phyloP scores from a whole-genome alignment of 2,888 invertebrate species.

The Nasonia oneida region DNA sequence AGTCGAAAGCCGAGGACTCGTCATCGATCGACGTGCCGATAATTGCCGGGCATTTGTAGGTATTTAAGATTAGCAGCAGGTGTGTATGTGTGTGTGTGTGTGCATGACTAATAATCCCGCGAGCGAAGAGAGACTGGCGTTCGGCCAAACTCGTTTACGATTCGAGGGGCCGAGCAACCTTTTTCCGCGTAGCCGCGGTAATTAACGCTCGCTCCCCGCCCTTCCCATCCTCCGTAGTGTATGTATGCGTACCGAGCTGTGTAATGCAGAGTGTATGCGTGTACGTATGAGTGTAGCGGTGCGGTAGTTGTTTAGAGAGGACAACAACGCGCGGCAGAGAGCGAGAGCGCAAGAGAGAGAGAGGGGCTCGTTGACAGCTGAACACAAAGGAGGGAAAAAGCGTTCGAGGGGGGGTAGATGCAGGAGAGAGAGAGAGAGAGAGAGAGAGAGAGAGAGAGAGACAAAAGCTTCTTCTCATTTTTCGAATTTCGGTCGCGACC shows the following conservation, averaged over 20 bases:
- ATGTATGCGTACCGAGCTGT: neutral
- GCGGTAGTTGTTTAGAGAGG: constrained; percentile 29
- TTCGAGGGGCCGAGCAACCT: neutral
- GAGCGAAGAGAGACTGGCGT: neutral
- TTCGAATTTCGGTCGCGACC: constrained; percentile 71
- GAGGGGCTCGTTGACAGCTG: constrained; percentile 34
- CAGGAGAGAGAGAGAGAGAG: constrained; percentile 46
- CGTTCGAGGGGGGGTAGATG: neutral
- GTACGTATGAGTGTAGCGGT: no score
- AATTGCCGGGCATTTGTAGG: no score
- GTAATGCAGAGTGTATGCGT: neutral
- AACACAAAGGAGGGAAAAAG: constrained; percentile 42
- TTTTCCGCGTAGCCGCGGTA: constrained; percentile 4
- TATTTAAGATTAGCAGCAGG: no score
- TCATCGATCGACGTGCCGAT: neutral
- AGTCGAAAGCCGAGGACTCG: neutral
- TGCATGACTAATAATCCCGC: constrained; percentile 43
- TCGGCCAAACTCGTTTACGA: constrained; percentile 43
- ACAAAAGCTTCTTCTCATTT: constrained; percentile 63
- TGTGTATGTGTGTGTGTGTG: no score
- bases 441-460: constrained; percentile 41
- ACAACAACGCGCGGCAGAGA: constrained; percentile 27
- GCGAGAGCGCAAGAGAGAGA: neutral
- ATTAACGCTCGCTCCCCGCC: neutral
- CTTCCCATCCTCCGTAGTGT: neutral